Percentiles rank a stretch among this genome's conserved stretches.
These are phyloP conservation scores for Hippolais icterina DNA, from an alignment of 2,113 vertebrate species.

Conservation along the genomic window DNA sequence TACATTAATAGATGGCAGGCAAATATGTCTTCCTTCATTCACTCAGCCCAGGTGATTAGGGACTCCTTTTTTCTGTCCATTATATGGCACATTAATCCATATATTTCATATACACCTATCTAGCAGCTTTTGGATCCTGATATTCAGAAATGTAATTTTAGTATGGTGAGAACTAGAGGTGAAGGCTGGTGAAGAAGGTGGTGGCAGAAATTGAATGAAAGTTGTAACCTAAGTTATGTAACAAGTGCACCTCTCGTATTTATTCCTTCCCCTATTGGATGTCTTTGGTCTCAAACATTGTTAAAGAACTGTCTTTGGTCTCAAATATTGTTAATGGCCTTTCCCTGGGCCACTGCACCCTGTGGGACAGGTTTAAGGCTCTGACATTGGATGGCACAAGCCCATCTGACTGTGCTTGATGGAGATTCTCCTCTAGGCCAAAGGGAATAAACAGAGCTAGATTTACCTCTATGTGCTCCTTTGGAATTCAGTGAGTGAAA, in stretches of 20 bases:
- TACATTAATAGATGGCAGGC: conserved; percentile 64
- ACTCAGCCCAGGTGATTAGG: conserved; percentile 44
- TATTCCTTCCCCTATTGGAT: neutral
- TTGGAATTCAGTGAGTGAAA: neutral
- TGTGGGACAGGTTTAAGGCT: neutral
- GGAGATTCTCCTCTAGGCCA: neutral
- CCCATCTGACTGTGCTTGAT: neutral
- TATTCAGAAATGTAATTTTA: neutral
- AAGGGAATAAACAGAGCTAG: neutral
- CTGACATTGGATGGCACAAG: neutral
- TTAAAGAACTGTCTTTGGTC: neutral
- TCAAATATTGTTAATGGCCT: neutral
- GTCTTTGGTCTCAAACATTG: neutral
- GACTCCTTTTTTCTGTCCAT: conserved; percentile 21
- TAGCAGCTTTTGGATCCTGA: neutral
- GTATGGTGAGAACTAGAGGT: neutral
- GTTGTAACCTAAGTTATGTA: neutral
- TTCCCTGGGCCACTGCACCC: neutral
- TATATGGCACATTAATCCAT: conserved; percentile 36
- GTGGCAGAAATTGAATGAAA: neutral
- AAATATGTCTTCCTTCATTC: conserved; percentile 51
- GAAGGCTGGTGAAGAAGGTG: neutral
- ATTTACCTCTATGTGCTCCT: neutral
- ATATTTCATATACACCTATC: neutral
- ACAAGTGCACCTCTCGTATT: neutral